These are phyloP conservation scores for Oreohelix idahoensis DNA, from an alignment of 1,140 invertebrate genomes.

Conservation along the genomic window DNA sequence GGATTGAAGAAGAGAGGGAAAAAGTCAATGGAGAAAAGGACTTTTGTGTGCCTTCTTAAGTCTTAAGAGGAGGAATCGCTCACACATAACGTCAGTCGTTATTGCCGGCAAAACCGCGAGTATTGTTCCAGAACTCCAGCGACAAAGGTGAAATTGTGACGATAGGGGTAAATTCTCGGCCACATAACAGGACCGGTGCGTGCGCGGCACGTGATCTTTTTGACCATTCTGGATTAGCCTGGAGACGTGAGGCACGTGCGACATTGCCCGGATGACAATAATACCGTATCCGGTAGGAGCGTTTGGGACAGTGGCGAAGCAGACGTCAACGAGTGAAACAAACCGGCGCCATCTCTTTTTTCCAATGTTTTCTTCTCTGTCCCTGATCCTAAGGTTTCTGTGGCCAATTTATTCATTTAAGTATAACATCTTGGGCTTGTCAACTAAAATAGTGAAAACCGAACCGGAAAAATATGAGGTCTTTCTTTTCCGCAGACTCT, in stretches of 20 bases:
- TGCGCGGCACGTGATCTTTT: slow-evolving; percentile 17
- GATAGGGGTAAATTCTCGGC: slow-evolving; percentile 25
- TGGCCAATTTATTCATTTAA: slow-evolving; percentile 17
- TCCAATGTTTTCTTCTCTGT: not conserved
- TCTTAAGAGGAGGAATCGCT: not conserved
- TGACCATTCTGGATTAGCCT: slow-evolving; percentile 20
- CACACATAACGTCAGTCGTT: not conserved
- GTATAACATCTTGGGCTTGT: not conserved
- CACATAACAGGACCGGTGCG: slow-evolving; percentile 15
- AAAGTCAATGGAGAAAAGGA: not conserved
- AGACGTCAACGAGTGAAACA: not conserved
- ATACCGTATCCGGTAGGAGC: slow-evolving; percentile 19
- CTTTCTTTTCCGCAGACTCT: not conserved
- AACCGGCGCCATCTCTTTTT: slow-evolving; percentile 15
- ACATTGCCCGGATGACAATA: slow-evolving; percentile 27
- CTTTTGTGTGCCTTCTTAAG: not conserved
- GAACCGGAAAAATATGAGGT: not conserved
- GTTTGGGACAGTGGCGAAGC: not conserved
- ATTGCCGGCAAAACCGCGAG: not conserved
- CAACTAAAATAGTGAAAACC: not conserved
- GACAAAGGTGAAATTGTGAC: slow-evolving; percentile 10
- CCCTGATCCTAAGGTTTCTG: not conserved
- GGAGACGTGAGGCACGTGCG: not conserved
- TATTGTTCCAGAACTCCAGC: not conserved
- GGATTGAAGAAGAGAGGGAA: not conserved